Evolutionary conservation across 2,888 invertebrate species (phyloP), one percentile per base, ranked within the genome.

Genomic region (Eremobia ochroleuca): DNA sequence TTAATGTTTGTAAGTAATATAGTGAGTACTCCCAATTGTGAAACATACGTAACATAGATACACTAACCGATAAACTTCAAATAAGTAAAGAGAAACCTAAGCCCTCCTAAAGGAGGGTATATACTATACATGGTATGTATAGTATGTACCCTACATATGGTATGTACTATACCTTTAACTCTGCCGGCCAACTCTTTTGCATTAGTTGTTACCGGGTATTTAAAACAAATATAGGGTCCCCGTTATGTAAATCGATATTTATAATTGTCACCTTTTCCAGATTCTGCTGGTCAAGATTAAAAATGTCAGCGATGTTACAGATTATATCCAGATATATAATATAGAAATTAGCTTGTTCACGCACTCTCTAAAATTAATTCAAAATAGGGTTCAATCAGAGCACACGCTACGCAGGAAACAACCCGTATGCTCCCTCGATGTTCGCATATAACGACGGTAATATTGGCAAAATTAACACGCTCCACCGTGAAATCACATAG

Each of bases 401-500:
- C 86, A 75, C 73, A 82, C 55, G 75, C 37, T 71, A 75, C 74
- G 59, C 82, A 82, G 85, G 82, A 85, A 85, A 84, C 86, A 58
- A 40, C 66, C 65, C 73, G 61, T 82, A 68, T 73, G 73, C 72
- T 58, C 66, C 61, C 61, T 58, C 55, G 68, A 70, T 78, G 76
- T 82, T 78, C 80, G 77, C 84, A 79, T 85, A 87, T 84, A 78
- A 85, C 81, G 79, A 76, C 79, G 81, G 79, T 84, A 88, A 91
- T 91, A 91, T 93, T 89, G 91, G 89, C 90, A 91, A 92, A 93
- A 93, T 94, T 94, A 93, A 92, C 92, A 92, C 88, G 91, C 90
- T 88, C 90, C 87, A 90, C 89, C 86, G 91, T 92, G 91, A 92
- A 93, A 93, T 93, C 93, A 89, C 91, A 88, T 88, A 86, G 89